These are phyloP conservation scores for Schlechtendalia chinensis DNA, from an alignment of 1,140 invertebrate genomes.

Conservation along the genomic window DNA sequence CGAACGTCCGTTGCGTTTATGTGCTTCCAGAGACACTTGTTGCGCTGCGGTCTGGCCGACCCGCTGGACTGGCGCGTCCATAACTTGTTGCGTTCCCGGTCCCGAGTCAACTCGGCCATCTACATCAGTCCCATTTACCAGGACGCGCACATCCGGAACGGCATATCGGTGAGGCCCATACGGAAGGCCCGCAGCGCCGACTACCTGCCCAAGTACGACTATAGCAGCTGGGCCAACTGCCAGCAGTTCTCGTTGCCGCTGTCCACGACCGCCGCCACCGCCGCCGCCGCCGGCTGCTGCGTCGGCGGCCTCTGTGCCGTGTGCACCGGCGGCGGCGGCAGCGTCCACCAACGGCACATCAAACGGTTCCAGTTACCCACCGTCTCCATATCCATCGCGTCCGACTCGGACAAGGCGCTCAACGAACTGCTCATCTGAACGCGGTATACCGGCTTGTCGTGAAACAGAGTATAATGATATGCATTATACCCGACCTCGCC, in stretches of 20 bases:
- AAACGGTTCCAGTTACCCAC: conserved; percentile 51
- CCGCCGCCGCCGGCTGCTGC: not conserved
- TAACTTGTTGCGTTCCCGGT: conserved; percentile 49
- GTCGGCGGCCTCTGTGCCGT: not conserved
- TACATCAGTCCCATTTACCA: conserved; percentile 52
- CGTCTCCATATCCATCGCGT: conserved; percentile 52
- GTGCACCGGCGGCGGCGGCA: not conserved
- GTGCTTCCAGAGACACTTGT: conserved; percentile 50
- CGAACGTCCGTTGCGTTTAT: not conserved
- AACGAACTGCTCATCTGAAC: conserved; percentile 48
- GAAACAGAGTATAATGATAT: too few species aligned
- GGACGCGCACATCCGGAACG: conserved; percentile 47
- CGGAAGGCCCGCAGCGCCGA: conserved; percentile 52
- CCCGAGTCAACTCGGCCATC: conserved; percentile 54
- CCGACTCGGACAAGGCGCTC: conserved; percentile 50
- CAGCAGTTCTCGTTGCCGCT: conserved; percentile 30
- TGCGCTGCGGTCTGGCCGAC: conserved; percentile 51
- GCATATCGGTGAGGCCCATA: conserved; percentile 35
- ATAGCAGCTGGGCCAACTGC: conserved; percentile 41
- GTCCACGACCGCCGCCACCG: not conserved
- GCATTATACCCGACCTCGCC: too few species aligned
- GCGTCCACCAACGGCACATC: conserved; percentile 26
- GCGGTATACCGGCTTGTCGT: not conserved
- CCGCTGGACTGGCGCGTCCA: conserved; percentile 49
- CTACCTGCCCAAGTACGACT: conserved; percentile 48